Base-by-base conservation (phyloP, 2,888 invertebrate genomes). In the Clostera curtula region DNA sequence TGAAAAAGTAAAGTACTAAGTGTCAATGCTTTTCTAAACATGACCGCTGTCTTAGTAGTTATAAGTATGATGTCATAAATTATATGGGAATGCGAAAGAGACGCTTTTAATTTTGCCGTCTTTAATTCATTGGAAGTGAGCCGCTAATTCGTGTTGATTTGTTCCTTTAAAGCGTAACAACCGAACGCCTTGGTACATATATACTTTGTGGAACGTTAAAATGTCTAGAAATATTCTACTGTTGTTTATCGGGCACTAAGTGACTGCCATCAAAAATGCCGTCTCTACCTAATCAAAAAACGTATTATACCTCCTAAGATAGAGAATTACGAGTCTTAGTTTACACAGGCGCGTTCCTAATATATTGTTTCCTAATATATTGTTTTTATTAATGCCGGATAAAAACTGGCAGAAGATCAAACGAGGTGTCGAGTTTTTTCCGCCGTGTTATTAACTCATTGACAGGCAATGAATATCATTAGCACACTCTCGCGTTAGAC, bases 331-430 rank as follows among this genome's bases (percentile, higher is more conserved):
- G 30, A 36, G 22, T 40, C 32, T 36, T 29, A 40, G 36, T 38
- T 43, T 39, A 30, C 34, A 23, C 24, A 39, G 29, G 24, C 32
- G 17, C 25, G 29, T 31, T n/a, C n/a, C n/a, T n/a, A n/a, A n/a
- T n/a, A n/a, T n/a, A n/a, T n/a, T n/a, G n/a, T n/a, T n/a, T n/a
- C n/a, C n/a, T n/a, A n/a, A n/a, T n/a, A 46, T 10, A 29, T 25
- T 25, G 26, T 29, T 39, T n/a, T 48, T 31, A 31, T 43, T 50
- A 50, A 34, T 34, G 23, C 33, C 43, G 40, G 34, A 27, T n/a
- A 43, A 34, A 31, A 47, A 50, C 43, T 39, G 43, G 34, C 36
- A 43, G 40, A 38, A 33, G 24, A 40, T 50, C 40, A 43, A 42
- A 47, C 25, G 13, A 12, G 7, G 19, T 24, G 21, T 36, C 18